phyloP scores from a whole-genome alignment of 2,797 vertebrate species.

The Acomys russatus region DNA sequence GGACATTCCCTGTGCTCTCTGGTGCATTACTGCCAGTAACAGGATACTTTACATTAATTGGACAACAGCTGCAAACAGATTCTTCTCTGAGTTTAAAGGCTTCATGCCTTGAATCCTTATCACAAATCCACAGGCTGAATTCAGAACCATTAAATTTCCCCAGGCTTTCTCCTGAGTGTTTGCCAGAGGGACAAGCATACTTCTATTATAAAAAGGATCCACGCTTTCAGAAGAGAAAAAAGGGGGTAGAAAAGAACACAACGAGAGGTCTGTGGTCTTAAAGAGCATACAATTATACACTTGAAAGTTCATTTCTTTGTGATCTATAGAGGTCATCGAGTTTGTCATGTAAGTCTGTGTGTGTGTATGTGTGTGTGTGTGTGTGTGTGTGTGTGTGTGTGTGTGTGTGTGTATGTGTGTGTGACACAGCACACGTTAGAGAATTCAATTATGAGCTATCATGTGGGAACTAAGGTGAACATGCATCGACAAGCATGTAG shows the following conservation, averaged over 20 bases:
- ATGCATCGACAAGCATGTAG: neutral
- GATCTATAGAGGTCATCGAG: neutral
- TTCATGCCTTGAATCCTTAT: conserved; percentile 71
- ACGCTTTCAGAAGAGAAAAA: conserved; percentile 26
- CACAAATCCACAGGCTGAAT: conserved; percentile 75
- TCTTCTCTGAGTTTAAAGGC: conserved; percentile 73
- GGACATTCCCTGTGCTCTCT: conserved; percentile 48
- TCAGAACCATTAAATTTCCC: conserved; percentile 63
- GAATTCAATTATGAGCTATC: neutral
- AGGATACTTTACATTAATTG: conserved; percentile 71
- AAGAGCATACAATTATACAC: conserved; percentile 38
- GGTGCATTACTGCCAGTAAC: conserved; percentile 72
- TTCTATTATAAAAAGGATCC: conserved; percentile 59
- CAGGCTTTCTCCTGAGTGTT: conserved; percentile 62
- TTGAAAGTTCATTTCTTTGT: conserved; percentile 61
- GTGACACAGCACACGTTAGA: neutral
- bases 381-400: neutral
- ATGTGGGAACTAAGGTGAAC: neutral
- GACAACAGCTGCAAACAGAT: conserved; percentile 78
- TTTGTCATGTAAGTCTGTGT: conserved; percentile 53
- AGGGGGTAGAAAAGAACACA: neutral
- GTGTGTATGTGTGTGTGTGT: neutral
- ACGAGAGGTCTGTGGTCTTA: conserved; percentile 43
- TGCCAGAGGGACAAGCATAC: conserved; percentile 51
- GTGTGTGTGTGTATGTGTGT: neutral